Base-by-base conservation (phyloP, 2,113 vertebrate species). In the Ciconia boyciana region DNA sequence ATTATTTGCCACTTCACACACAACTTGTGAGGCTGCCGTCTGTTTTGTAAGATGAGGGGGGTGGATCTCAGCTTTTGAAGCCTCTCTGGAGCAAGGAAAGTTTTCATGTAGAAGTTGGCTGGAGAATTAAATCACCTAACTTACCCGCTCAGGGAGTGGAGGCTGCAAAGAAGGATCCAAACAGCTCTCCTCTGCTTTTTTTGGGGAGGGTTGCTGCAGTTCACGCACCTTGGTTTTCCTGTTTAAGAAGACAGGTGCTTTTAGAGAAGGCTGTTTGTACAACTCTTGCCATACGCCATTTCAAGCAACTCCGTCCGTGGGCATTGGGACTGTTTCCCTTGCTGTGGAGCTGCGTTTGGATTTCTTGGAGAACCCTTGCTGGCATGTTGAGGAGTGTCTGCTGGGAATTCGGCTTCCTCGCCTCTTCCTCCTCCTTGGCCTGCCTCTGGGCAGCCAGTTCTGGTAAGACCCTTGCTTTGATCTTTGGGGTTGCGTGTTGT, bases 311-410 rank as follows among this genome's bases (percentile, higher is more conserved):
- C 32, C 1, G 0, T 19, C 34, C 0, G 2, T 39, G 28, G 64
- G 64, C 15, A 31, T 36, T 3, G 16, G 64, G 13, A 36, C 3
- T 0, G 0, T 43, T 43, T 68, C n/a, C 54, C 39, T 57, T 39
- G 39, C 34, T 28, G 25, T 19, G 52, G 51, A 80, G 60, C 39
- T 68, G 58, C 0, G 1, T 54, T 76, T 76, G 48, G 8, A 44
- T 69, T 62, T 76, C n/a, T 32, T 15, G 20, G 49, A 76, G 49
- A 64, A 32, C 16, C 3, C 20, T 41, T 60, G 34, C 28, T 26
- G 61, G 36, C 0, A 0, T 39, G 10, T 39, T 2, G 7, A 24
- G 36, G 9, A 70, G 25, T 0, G 1, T 62, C 41, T 49, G n/a
- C 62, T 3, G 7, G 55, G 49, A 43, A 43, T 36, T 78, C 1